Percentiles rank a stretch among this genome's conserved stretches.
Evolutionary conservation across 2,888 invertebrate genomes (phyloP).

Genomic region (Furcula furcula): DNA sequence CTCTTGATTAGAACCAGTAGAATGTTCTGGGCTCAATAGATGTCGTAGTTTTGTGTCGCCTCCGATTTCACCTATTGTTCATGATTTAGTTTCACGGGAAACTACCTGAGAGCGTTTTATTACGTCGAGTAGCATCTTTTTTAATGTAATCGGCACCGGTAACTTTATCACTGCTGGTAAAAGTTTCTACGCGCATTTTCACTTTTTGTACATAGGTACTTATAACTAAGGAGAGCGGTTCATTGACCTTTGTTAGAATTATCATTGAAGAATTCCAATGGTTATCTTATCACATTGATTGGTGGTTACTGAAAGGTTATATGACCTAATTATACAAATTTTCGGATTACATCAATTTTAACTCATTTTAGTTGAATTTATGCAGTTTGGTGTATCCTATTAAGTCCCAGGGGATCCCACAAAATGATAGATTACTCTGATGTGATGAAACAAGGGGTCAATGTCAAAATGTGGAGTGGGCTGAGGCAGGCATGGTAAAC

Average conservation of each 20-base stretch:
- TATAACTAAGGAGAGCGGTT: conserved; percentile 30
- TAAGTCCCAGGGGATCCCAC: conserved; percentile 6
- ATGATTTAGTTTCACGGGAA: conserved; percentile 46
- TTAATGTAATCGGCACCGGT: conserved; percentile 48
- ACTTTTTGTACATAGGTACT: conserved; percentile 15
- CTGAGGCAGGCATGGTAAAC: too few relatives aligned
- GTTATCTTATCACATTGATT: conserved; percentile 32
- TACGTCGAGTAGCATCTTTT: conserved; percentile 48
- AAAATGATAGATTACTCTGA: conserved; percentile 1
- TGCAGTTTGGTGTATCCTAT: too few relatives aligned
- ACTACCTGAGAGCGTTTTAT: conserved; percentile 45
- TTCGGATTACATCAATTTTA: conserved; percentile 5
- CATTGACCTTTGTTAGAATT: conserved; percentile 50
- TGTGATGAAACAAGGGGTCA: too few relatives aligned
- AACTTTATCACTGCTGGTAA: conserved; percentile 48
- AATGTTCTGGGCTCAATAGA: conserved; percentile 51
- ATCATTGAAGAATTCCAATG: conserved; percentile 35
- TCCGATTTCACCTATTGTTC: conserved; percentile 73
- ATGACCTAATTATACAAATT: conserved; percentile 22
- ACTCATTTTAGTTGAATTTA: too few relatives aligned
- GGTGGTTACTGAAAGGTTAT: conserved; percentile 19
- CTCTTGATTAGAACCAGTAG: conserved; percentile 36
- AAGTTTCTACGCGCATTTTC: conserved; percentile 26
- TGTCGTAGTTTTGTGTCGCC: conserved; percentile 42
- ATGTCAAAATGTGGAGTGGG: too few relatives aligned